Conservation (phyloP, 1,140 invertebrate genomes). For the Heliconius melpomene region DNA sequence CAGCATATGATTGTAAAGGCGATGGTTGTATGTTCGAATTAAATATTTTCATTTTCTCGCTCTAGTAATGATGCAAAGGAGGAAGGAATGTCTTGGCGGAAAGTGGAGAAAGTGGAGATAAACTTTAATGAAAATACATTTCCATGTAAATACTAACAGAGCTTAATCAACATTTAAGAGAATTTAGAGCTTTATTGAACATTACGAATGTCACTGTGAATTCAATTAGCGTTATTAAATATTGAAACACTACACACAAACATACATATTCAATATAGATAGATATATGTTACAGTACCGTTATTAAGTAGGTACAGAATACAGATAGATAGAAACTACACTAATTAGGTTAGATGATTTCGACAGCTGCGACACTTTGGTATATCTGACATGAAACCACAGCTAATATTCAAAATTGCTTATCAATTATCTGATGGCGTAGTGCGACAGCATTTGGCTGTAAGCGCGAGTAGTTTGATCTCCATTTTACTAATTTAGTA, state of each 20-base stretch:
- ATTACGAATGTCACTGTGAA: neutral
- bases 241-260: neutral
- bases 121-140: too few species aligned
- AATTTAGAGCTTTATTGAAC: neutral
- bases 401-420: neutral
- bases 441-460: too few species aligned
- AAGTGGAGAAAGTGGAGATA: too few species aligned
- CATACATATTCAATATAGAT: too few species aligned
- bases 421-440: neutral
- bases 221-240: conserved; percentile 1
- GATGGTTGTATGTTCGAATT: too few species aligned
- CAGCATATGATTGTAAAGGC: too few species aligned
- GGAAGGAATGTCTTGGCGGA: too few species aligned
- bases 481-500: too few species aligned
- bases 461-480: too few species aligned
- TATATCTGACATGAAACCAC: neutral
- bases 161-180: neutral
- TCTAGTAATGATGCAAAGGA: too few species aligned
- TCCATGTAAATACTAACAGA: neutral
- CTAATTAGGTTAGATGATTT: neutral
- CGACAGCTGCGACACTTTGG: neutral
- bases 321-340: neutral
- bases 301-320: neutral
- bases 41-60: too few species aligned
- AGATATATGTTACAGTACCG: neutral